Conservation (phyloP, 2,113 vertebrate genomes). For the Bucco capensis region DNA sequence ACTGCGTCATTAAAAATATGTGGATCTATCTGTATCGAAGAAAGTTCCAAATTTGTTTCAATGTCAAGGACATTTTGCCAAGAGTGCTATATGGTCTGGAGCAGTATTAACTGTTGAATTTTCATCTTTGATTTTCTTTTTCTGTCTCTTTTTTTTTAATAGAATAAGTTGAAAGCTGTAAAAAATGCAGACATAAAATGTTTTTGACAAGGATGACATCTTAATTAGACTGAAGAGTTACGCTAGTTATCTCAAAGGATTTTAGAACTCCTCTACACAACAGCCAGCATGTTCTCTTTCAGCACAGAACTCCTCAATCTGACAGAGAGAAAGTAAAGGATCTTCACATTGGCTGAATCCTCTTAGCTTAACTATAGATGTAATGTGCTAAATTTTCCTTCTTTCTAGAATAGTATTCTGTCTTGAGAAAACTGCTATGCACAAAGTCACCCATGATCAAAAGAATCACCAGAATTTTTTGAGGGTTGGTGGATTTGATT, state of each 20-base stretch:
- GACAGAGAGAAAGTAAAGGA: not conserved
- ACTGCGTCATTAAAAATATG: not conserved
- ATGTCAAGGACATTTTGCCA: not conserved
- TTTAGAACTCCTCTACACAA: not conserved
- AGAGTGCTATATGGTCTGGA: not conserved
- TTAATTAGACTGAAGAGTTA: slow-evolving; percentile 18
- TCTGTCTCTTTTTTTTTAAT: not conserved
- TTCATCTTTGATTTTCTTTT: not conserved
- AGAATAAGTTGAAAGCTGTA: not conserved
- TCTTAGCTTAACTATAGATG: not conserved
- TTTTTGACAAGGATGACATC: slow-evolving; percentile 7
- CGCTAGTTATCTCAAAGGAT: not conserved
- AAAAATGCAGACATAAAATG: not conserved
- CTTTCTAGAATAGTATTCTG: not conserved
- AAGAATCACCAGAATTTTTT: not conserved
- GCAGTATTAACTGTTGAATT: not conserved
- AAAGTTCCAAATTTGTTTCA: slow-evolving; percentile 30
- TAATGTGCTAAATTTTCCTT: not conserved
- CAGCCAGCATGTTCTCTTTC: not conserved
- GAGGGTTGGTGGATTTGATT: not conserved
- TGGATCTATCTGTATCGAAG: not conserved
- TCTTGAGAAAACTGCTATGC: not conserved
- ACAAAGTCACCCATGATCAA: not conserved
- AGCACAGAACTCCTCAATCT: not conserved
- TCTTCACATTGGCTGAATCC: not conserved